Percentiles rank a stretch among this genome's conserved stretches.
Evolutionary conservation across 2,797 vertebrate species (phyloP).

Genomic region (Monodelphis domestica): DNA sequence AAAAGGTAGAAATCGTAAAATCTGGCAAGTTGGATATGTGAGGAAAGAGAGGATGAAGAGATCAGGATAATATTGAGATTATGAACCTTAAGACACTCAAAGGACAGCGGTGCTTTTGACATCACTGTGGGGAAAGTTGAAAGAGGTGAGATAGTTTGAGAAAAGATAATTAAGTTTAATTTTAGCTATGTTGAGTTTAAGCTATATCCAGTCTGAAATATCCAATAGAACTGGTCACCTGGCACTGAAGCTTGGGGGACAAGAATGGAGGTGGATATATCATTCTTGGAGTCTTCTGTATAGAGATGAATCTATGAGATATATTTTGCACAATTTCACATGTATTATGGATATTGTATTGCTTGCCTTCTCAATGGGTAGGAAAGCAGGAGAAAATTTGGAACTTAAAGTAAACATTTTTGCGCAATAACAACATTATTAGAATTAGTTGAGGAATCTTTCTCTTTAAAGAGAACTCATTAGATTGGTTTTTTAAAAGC

Average conservation of each 20-base stretch:
- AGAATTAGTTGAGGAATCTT: not conserved
- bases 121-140: not conserved
- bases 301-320: not conserved
- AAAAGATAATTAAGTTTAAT: not conserved
- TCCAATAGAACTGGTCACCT: too few relatives aligned
- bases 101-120: not conserved
- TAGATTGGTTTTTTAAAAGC: not conserved
- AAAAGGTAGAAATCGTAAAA: not conserved
- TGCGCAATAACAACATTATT: not conserved
- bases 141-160: not conserved
- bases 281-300: too few relatives aligned
- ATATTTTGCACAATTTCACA: not conserved
- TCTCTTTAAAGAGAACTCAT: not conserved
- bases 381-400: not conserved
- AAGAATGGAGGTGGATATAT: too few relatives aligned
- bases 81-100: not conserved
- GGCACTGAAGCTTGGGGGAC: too few relatives aligned
- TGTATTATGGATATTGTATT: not conserved
- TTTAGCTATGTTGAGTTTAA: too few relatives aligned
- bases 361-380: not conserved
- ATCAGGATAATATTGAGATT: not conserved
- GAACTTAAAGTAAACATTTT: not conserved
- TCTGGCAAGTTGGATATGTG: not conserved
- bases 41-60: not conserved
- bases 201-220: too few relatives aligned